Evolutionary conservation across 2,888 invertebrate species (phyloP).

Genomic region (Lasioglossum oenotherae): DNA sequence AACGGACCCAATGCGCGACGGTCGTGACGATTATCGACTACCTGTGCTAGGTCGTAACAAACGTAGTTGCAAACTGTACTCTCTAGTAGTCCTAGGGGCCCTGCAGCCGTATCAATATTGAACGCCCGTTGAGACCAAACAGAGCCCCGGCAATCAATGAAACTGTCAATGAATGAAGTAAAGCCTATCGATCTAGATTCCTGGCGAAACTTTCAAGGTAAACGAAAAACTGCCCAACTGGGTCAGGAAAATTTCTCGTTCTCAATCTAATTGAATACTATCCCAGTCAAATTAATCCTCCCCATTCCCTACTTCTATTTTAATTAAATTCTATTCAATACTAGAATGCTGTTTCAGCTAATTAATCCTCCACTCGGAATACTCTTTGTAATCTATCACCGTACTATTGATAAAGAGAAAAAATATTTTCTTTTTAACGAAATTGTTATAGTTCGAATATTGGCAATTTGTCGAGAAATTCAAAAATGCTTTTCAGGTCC

Average conservation of each 20-base stretch:
- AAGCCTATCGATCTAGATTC: background rate
- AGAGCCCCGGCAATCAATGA: slow-evolving; percentile 1
- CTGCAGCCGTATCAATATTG: slow-evolving; percentile 26
- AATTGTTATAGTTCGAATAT: background rate
- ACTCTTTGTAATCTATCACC: background rate
- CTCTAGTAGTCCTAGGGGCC: slow-evolving; percentile 9
- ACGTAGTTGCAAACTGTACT: slow-evolving; percentile 41
- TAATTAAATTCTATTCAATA: background rate
- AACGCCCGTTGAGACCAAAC: slow-evolving; percentile 6
- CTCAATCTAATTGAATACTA: background rate
- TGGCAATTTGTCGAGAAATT: background rate
- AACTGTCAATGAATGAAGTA: background rate
- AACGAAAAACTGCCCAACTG: background rate
- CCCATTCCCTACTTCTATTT: background rate
- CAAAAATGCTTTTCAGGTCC: background rate
- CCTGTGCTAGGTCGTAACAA: background rate
- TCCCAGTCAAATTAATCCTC: background rate
- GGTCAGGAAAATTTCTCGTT: background rate
- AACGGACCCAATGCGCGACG: background rate
- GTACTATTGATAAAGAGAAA: too few relatives aligned
- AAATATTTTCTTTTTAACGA: background rate
- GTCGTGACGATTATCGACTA: background rate
- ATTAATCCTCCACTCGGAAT: background rate
- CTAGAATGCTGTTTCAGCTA: background rate
- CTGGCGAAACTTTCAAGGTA: background rate